These are phyloP conservation scores for Caiman crocodilus DNA, from an alignment of 2,797 vertebrate genomes.

Conservation along the genomic window DNA sequence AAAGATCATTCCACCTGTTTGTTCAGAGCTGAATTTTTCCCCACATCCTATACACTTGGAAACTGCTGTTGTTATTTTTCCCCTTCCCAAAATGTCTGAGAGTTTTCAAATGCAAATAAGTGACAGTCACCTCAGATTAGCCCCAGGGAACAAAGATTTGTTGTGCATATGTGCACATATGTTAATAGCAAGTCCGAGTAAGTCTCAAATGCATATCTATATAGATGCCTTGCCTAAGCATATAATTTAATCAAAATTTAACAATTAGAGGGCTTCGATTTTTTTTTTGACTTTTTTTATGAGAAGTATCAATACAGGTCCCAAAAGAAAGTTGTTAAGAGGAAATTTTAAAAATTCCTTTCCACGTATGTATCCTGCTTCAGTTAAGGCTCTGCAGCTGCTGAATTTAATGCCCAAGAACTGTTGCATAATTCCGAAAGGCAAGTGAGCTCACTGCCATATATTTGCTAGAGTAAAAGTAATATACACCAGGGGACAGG, in stretches of 20 bases:
- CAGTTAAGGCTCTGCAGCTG: constrained; percentile 62
- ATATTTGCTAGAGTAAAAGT: constrained; percentile 49
- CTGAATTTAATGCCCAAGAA: constrained; percentile 46
- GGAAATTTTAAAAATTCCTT: constrained; percentile 60
- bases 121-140: constrained; percentile 19
- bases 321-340: constrained; percentile 16
- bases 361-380: constrained; percentile 28
- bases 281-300: neutral
- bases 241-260: neutral
- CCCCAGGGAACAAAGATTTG: constrained; percentile 1
- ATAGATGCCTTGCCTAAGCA: neutral
- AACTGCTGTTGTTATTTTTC: constrained; percentile 50
- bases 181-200: neutral
- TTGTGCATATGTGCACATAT: neutral
- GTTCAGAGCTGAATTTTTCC: constrained; percentile 23
- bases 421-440: constrained; percentile 22
- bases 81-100: constrained; percentile 40
- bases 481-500: constrained; percentile 34
- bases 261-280: neutral
- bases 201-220: neutral
- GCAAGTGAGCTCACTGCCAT: constrained; percentile 50
- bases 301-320: neutral
- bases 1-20: constrained; percentile 58
- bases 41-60: constrained; percentile 39
- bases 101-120: constrained; percentile 59